Evolutionary conservation across 2,113 vertebrate species (phyloP), one percentile per base, ranked within the genome.

Genomic region (Zootoca vivipara): DNA sequence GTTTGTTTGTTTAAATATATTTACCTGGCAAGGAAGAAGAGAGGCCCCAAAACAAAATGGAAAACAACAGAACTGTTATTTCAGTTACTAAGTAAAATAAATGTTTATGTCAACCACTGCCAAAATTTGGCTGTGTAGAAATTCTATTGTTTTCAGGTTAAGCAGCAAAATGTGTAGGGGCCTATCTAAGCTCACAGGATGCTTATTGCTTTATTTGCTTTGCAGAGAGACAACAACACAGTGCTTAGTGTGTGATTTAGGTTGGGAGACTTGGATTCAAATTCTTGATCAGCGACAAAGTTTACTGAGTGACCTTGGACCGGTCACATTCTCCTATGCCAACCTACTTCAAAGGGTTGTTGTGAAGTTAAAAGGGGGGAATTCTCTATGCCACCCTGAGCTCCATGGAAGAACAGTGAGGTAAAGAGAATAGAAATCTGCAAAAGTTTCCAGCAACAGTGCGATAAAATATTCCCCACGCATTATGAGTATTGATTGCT

Each of bases 1-100:
- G 12, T 35, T 82, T 87, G 15, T 78, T 82, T 62, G 65, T 70
- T 80, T 78, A 74, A 75, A 80, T 56, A 72, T 87, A 46, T 52
- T 64, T 84, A 87, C 56, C 62, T 87, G 28, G 72, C 40, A 75
- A 74, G 83, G 67, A 15, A 58, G 40, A 74, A 86, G 10, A 73
- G 38, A 78, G 52, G 16, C 35, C 6, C 28, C 13, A 69, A 77
- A 70, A n/a, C 26, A 67, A 80, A 56, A 24, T 10, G 24, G n/a
- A 65, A 84, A 83, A 64, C 38, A 73, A 38, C 26, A 35, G 22
- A 90, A 84, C 10, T 38, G 40, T 65, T 67, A 26, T 67, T 12
- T 65, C 38, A 46, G 22, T 80, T 85, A 58, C 75, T 73, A 30
- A 87, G 22, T 58, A 74, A 65, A 79, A 75, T 9, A 81, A 67